Percentiles rank a stretch among this genome's conserved stretches.
These are phyloP conservation scores for Sinella curviseta DNA, from an alignment of 1,140 invertebrate species.

Conservation along the genomic window DNA sequence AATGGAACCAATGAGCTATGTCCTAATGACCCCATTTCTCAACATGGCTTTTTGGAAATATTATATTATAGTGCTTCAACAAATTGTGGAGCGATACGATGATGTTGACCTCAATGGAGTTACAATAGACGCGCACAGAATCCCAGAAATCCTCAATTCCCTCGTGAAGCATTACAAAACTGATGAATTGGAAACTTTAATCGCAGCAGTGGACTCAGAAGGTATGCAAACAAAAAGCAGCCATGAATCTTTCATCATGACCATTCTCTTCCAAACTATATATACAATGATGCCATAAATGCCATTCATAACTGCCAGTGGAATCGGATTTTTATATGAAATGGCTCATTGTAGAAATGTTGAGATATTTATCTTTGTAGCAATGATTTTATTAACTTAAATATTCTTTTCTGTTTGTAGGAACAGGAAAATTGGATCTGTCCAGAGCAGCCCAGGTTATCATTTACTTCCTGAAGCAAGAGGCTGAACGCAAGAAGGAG, in stretches of 20 bases:
- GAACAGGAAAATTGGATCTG: constrained; percentile 34
- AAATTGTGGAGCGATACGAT: constrained; percentile 14
- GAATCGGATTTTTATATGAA: too few species aligned
- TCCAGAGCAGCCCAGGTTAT: constrained; percentile 31
- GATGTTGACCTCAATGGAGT: constrained; percentile 29
- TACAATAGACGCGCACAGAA: constrained; percentile 23
- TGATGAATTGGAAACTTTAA: constrained; percentile 31
- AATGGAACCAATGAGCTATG: neutral
- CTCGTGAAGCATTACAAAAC: constrained; percentile 32
- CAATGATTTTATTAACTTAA: too few species aligned
- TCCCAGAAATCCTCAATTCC: constrained; percentile 33
- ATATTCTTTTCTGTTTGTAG: constrained; percentile 7
- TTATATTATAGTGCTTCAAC: constrained; percentile 16
- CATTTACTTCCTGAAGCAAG: constrained; percentile 38
- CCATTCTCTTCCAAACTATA: too few species aligned
- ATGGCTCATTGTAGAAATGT: too few species aligned
- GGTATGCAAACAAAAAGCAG: constrained; percentile 35
- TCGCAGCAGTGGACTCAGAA: constrained; percentile 33
- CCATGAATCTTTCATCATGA: too few species aligned
- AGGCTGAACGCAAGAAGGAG: constrained; percentile 36
- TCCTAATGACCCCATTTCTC: constrained; percentile 11
- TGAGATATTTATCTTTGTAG: too few species aligned
- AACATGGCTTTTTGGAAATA: neutral
- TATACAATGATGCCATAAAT: too few species aligned
- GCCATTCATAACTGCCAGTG: too few species aligned